These are phyloP conservation scores for Chrysina gloriosa DNA, from an alignment of 2,888 invertebrate genomes.

Conservation along the genomic window DNA sequence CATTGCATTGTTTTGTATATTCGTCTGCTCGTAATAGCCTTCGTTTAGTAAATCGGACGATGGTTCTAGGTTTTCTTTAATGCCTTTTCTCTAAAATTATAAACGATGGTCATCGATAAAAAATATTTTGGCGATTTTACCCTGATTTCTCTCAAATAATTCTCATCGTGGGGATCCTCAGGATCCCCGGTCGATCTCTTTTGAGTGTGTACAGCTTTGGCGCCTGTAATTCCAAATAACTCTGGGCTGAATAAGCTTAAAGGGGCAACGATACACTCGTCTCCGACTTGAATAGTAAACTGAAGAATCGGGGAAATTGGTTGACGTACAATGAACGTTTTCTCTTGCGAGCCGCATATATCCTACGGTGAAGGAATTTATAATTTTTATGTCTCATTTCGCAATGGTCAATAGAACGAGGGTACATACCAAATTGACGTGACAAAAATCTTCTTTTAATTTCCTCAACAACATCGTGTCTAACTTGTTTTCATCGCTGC, in stretches of 20 bases:
- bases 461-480: constrained; percentile 85
- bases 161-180: constrained; percentile 94
- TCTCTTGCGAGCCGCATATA: constrained; percentile 89
- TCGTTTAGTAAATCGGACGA: constrained; percentile 65
- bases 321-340: constrained; percentile 80
- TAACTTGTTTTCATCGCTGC: constrained; percentile 77
- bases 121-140: constrained; percentile 2
- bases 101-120: not conserved
- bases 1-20: constrained; percentile 68
- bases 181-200: constrained; percentile 80
- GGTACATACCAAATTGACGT: constrained; percentile 79
- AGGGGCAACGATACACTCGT: constrained; percentile 93
- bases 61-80: constrained; percentile 71
- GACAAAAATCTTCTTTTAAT: constrained; percentile 90
- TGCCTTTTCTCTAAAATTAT: constrained; percentile 67
- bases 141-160: constrained; percentile 90
- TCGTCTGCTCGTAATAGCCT: constrained; percentile 64
- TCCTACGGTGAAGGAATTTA: constrained; percentile 66
- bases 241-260: constrained; percentile 90
- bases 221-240: constrained; percentile 85
- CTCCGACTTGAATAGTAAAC: constrained; percentile 86
- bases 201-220: constrained; percentile 79
- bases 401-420: not conserved
- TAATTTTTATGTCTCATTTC: no score
- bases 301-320: constrained; percentile 75